Evolutionary conservation across 2,888 invertebrate genomes (phyloP).

Genomic region (Amorpha juglandis): DNA sequence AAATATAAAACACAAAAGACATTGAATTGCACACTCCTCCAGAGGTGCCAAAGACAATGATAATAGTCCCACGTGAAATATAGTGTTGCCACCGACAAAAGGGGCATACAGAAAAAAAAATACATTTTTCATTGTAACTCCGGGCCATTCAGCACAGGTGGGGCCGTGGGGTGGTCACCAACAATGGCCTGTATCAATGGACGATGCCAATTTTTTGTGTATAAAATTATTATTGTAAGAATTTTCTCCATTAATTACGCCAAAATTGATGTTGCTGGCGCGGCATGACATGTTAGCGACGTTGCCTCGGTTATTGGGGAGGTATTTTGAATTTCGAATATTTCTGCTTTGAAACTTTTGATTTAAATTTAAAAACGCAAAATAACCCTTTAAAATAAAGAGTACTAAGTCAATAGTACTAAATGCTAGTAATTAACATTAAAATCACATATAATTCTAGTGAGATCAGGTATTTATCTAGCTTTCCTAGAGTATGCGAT

Average conservation of each 20-base stretch:
- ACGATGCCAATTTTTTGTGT: constrained; percentile 70
- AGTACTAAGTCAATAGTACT: too few relatives aligned
- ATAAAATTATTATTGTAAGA: constrained; percentile 63
- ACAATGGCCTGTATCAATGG: constrained; percentile 81
- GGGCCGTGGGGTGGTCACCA: constrained; percentile 73
- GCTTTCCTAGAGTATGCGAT: too few relatives aligned
- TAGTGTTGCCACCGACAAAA: constrained; percentile 83
- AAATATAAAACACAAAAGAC: constrained; percentile 38
- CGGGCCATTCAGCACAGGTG: constrained; percentile 81
- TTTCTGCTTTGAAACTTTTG: neutral
- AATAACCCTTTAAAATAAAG: too few relatives aligned
- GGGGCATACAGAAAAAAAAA: constrained; percentile 67
- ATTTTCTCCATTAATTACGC: constrained; percentile 71
- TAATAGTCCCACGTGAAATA: constrained; percentile 83
- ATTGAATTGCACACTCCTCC: constrained; percentile 52
- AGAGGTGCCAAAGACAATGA: constrained; percentile 83
- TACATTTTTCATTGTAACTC: constrained; percentile 78
- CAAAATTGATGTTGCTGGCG: constrained; percentile 48
- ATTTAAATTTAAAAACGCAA: too few relatives aligned
- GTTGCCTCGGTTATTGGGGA: neutral
- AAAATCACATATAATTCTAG: too few relatives aligned
- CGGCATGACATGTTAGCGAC: constrained; percentile 47
- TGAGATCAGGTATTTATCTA: too few relatives aligned
- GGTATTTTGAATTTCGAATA: constrained; percentile 9
- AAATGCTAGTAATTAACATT: too few relatives aligned